Evolutionary conservation across 1,140 invertebrate genomes (phyloP).

Genomic region (Drosophila neocordata): DNA sequence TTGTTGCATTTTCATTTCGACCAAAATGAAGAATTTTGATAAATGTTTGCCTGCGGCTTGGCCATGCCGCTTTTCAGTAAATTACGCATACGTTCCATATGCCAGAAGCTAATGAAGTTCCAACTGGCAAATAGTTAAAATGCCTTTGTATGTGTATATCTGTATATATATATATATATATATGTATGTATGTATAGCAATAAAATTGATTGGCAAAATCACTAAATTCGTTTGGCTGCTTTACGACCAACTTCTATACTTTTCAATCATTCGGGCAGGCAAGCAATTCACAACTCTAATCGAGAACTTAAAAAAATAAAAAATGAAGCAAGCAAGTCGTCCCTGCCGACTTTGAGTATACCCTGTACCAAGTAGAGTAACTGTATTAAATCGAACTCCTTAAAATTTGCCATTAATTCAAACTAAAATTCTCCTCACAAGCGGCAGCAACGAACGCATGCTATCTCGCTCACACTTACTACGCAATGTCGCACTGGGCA

Average conservation of each 20-base stretch:
- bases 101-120: slow-evolving; percentile 43
- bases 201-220: slow-evolving; percentile 41
- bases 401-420: no score
- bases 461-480: no score
- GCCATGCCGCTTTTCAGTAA: slow-evolving; percentile 19
- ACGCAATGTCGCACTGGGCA: no score
- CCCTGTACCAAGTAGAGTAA: no score
- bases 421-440: no score
- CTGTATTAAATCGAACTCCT: no score
- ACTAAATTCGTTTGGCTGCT: slow-evolving; percentile 17
- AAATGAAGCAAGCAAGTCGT: no score
- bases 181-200: background rate
- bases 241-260: slow-evolving; percentile 38
- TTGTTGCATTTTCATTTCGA: slow-evolving; percentile 11
- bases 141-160: slow-evolving; percentile 15
- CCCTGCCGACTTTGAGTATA: no score
- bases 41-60: slow-evolving; percentile 37
- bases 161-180: slow-evolving; percentile 2
- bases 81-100: slow-evolving; percentile 47
- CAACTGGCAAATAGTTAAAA: slow-evolving; percentile 31
- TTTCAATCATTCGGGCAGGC: slow-evolving; percentile 39
- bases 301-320: slow-evolving; percentile 29
- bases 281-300: slow-evolving; percentile 19
- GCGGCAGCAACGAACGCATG: no score
- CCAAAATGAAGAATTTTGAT: slow-evolving; percentile 52